Conservation (phyloP, 1,140 invertebrate species). For the Popillia japonica region DNA sequence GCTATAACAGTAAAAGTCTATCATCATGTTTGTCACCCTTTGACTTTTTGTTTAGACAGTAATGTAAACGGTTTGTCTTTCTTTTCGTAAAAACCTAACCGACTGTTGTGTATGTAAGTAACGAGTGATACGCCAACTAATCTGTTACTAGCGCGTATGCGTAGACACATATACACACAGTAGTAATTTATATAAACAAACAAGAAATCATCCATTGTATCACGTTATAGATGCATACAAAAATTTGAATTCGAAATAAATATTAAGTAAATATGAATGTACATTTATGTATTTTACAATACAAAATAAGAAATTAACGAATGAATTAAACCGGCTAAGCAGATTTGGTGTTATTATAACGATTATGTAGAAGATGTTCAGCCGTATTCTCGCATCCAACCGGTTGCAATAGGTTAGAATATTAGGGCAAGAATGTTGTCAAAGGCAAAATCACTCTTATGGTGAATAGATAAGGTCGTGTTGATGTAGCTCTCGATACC, state of each 20-base stretch:
- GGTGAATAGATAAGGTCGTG: too few relatives aligned
- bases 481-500: too few relatives aligned
- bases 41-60: neutral
- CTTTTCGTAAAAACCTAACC: conserved; percentile 1
- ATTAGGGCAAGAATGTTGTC: too few relatives aligned
- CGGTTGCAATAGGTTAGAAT: too few relatives aligned
- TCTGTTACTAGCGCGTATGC: neutral
- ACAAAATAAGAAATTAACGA: too few relatives aligned
- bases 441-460: too few relatives aligned
- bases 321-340: too few relatives aligned
- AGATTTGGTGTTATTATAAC: too few relatives aligned
- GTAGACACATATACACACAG: neutral
- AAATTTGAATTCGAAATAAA: neutral
- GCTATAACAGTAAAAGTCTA: neutral
- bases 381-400: too few relatives aligned
- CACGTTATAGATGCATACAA: neutral
- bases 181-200: conserved; percentile 15
- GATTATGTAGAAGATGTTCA: too few relatives aligned
- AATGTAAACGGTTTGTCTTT: conserved; percentile 9
- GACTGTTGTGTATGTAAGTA: neutral
- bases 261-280: neutral
- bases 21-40: conserved; percentile 2
- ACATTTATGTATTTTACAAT: neutral
- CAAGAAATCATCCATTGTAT: neutral
- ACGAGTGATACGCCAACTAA: neutral